Conservation (phyloP, 2,113 vertebrate genomes). For the Notothenia coriiceps region DNA sequence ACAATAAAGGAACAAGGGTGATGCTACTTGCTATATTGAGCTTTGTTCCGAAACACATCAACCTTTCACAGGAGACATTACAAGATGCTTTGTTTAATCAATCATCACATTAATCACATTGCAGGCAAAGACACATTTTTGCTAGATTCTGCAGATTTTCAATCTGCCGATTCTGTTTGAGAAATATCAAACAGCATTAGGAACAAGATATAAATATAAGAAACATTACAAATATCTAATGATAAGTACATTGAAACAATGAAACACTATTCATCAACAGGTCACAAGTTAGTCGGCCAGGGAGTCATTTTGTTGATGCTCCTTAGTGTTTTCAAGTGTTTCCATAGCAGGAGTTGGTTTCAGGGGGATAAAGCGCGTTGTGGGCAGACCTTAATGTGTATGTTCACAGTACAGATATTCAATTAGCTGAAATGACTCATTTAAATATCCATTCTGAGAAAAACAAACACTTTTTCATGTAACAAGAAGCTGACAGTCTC, state of each 20-base stretch:
- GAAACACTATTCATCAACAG: not conserved
- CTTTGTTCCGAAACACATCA: not conserved
- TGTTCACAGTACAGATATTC: slow-evolving; percentile 20
- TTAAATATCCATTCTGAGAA: slow-evolving; percentile 43
- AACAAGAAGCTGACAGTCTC: slow-evolving; percentile 9
- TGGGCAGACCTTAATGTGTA: not conserved
- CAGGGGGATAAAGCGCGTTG: not conserved
- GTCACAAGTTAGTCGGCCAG: not conserved
- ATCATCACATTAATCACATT: too few relatives aligned
- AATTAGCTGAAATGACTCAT: slow-evolving; percentile 8
- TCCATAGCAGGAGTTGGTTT: not conserved
- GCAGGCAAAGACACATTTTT: too few relatives aligned
- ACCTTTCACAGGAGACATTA: not conserved
- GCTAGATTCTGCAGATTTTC: too few relatives aligned
- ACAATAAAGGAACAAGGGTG: not conserved
- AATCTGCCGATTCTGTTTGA: too few relatives aligned
- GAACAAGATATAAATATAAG: not conserved
- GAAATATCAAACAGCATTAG: not conserved
- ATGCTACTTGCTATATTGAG: not conserved
- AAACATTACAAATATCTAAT: not conserved
- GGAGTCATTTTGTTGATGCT: not conserved
- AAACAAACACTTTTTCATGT: slow-evolving; percentile 33
- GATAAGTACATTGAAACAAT: not conserved
- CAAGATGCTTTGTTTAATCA: too few relatives aligned
- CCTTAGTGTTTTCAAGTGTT: not conserved